These are phyloP conservation scores for Watsonalla cultraria DNA, from an alignment of 2,888 invertebrate genomes.

Conservation along the genomic window DNA sequence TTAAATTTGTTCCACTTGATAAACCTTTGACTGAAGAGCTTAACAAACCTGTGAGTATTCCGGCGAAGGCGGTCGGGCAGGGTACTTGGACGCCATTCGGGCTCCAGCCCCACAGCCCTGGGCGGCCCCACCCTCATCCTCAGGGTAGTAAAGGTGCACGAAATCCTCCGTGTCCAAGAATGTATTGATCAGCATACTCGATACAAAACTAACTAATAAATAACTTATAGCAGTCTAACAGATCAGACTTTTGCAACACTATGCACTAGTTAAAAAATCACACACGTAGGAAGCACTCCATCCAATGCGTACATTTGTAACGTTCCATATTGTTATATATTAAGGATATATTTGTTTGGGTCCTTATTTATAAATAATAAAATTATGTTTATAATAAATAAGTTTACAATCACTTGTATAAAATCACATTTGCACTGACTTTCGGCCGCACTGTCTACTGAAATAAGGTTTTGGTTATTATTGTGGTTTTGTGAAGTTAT, in stretches of 20 bases:
- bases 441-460: conserved; percentile 48
- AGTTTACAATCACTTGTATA: conserved; percentile 57
- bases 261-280: conserved; percentile 49
- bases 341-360: conserved; percentile 14
- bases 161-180: conserved; percentile 77
- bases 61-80: conserved; percentile 63
- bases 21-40: not conserved
- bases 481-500: conserved; percentile 20
- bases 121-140: conserved; percentile 63
- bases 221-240: conserved; percentile 61
- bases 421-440: conserved; percentile 64
- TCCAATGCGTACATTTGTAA: conserved; percentile 49
- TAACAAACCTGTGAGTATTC: conserved; percentile 64
- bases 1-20: too few species aligned
- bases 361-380: conserved; percentile 33
- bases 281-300: conserved; percentile 61
- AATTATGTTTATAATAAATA: conserved; percentile 49
- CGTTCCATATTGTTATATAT: conserved; percentile 51
- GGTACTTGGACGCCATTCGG: conserved; percentile 68
- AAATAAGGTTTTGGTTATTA: conserved; percentile 18
- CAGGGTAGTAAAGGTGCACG: conserved; percentile 73
- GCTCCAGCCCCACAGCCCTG: conserved; percentile 72
- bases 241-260: conserved; percentile 60
- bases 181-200: conserved; percentile 74
- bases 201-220: conserved; percentile 60